These are phyloP conservation scores for Cartodere bifasciata DNA, from an alignment of 2,888 invertebrate genomes.

Conservation along the genomic window DNA sequence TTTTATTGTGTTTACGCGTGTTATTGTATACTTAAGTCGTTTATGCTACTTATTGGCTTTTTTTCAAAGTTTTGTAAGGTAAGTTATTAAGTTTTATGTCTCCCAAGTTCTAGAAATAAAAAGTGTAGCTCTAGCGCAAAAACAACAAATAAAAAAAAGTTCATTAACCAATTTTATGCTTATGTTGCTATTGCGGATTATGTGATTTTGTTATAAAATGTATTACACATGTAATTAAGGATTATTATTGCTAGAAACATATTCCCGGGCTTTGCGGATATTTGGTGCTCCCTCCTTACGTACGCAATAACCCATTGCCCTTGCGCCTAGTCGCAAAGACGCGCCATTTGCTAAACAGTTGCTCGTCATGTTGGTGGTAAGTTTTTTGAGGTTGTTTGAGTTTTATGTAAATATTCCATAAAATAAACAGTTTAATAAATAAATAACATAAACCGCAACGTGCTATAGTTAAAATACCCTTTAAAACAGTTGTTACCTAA, in stretches of 20 bases:
- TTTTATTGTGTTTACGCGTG: slow-evolving; percentile 5
- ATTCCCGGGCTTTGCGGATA: slow-evolving; percentile 26
- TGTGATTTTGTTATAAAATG: no score
- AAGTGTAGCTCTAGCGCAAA: no score
- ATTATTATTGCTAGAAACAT: slow-evolving; percentile 5
- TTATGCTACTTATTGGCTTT: slow-evolving; percentile 4
- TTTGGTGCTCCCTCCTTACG: slow-evolving; percentile 22
- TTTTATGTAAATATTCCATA: slow-evolving; percentile 4
- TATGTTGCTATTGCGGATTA: no score
- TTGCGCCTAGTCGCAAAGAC: slow-evolving; percentile 32
- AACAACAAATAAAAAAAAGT: no score
- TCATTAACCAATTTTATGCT: no score
- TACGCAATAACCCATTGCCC: slow-evolving; percentile 28
- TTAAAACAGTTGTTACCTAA: no score
- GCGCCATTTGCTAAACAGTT: slow-evolving; percentile 39
- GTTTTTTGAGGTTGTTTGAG: no score
- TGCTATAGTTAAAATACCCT: no score
- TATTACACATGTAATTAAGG: slow-evolving; percentile 8
- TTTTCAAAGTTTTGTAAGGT: slow-evolving; percentile 11
- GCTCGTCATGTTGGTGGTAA: slow-evolving; percentile 37
- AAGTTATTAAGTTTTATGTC: slow-evolving; percentile 5
- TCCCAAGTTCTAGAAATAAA: not conserved
- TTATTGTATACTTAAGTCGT: slow-evolving; percentile 12
- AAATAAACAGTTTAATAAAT: no score
- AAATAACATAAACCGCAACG: no score